Evolutionary conservation across 2,797 vertebrate species (phyloP).

Genomic region (Crenichthys baileyi): DNA sequence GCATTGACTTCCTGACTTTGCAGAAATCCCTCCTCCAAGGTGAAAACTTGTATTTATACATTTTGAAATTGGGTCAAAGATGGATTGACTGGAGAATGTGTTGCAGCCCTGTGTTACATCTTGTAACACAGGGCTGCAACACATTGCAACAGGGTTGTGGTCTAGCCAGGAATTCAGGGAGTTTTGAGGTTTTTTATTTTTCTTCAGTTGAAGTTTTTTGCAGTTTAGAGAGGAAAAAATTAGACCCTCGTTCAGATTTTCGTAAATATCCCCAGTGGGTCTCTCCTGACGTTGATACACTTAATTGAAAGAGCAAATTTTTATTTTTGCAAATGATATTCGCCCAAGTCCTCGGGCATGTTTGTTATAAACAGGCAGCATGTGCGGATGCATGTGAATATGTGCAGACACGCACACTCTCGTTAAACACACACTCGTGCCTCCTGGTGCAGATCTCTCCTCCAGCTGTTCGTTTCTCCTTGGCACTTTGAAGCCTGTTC

Average conservation of each 20-base stretch:
- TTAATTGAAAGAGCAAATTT: slow-evolving; percentile 71
- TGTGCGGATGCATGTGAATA: slow-evolving; percentile 47
- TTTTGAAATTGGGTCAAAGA: neutral
- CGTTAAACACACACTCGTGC: slow-evolving; percentile 27
- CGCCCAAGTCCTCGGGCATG: slow-evolving; percentile 59
- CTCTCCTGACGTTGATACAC: slow-evolving; percentile 57
- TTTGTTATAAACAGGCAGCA: slow-evolving; percentile 66
- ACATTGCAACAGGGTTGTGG: slow-evolving; percentile 17
- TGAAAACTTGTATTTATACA: neutral
- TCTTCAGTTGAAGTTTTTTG: slow-evolving; percentile 6
- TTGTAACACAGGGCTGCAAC: slow-evolving; percentile 7
- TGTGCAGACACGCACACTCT: slow-evolving; percentile 16
- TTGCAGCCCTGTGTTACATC: neutral
- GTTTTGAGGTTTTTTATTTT: neutral
- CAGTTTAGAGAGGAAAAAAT: slow-evolving; percentile 27
- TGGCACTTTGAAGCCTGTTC: slow-evolving; percentile 77
- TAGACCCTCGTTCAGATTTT: slow-evolving; percentile 7
- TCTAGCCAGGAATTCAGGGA: slow-evolving; percentile 13
- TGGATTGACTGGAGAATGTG: neutral
- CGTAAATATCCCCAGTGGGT: slow-evolving; percentile 35
- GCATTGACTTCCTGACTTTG: neutral
- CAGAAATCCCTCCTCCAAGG: neutral
- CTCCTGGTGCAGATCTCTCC: slow-evolving; percentile 67
- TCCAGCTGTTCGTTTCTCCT: slow-evolving; percentile 78
- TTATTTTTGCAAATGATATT: slow-evolving; percentile 71